A percentile compares a stretch with the other conserved stretches of the same genome.
Evolutionary conservation across 2,888 invertebrate genomes (phyloP).

Genomic region (Atethmia centrago): DNA sequence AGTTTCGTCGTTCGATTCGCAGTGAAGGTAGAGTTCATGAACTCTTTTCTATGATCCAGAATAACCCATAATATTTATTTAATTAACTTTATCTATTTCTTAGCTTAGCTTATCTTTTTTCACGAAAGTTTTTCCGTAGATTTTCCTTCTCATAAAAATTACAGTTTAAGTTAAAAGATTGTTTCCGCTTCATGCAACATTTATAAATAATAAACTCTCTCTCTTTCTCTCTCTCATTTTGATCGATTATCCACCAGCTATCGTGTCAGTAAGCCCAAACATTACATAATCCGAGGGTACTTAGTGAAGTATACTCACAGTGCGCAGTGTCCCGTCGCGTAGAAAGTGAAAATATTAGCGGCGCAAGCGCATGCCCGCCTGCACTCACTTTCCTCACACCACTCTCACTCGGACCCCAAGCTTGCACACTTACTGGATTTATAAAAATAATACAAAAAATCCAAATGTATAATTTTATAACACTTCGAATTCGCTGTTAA

Average conservation of each 20-base stretch:
- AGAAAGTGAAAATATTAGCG: constrained; percentile 86
- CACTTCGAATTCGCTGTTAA: constrained; percentile 69
- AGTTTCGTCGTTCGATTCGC: neutral
- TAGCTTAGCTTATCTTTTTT: neutral
- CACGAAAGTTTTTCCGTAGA: neutral
- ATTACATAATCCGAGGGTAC: constrained; percentile 70
- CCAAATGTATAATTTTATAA: constrained; percentile 40
- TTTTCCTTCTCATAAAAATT: neutral
- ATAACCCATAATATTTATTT: neutral
- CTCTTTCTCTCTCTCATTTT: too few species aligned
- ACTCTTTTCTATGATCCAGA: neutral
- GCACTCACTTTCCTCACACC: constrained; percentile 81
- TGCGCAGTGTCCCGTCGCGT: constrained; percentile 81
- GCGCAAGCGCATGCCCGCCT: constrained; percentile 80
- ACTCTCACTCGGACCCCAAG: constrained; percentile 77
- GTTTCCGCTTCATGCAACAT: constrained; percentile 17
- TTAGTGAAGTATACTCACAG: constrained; percentile 78
- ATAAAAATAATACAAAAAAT: constrained; percentile 44
- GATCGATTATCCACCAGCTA: constrained; percentile 17
- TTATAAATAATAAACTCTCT: constrained; percentile 19
- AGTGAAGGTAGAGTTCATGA: neutral
- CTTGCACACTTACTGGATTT: constrained; percentile 53
- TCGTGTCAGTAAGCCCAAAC: constrained; percentile 44
- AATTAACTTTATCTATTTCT: neutral
- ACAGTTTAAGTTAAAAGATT: neutral